Percentiles rank a stretch among this genome's conserved stretches.
phyloP scores from a whole-genome alignment of 2,888 invertebrate species.

The Pseudoips prasinana region DNA sequence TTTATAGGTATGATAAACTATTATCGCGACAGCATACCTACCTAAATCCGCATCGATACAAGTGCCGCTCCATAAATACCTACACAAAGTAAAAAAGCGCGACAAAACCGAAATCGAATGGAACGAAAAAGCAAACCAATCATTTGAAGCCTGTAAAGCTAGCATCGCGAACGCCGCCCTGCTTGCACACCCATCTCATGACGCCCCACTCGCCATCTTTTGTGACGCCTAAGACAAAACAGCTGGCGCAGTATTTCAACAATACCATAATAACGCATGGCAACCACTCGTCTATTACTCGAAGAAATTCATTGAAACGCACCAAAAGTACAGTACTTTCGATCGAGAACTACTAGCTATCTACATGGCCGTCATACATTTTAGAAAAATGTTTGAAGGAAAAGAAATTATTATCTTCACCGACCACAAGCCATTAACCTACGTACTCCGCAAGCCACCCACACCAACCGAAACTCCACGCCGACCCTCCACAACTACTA shows the following conservation, averaged over 20 bases:
- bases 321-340: slow-evolving; percentile 1
- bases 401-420: neutral
- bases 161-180: slow-evolving; percentile 1
- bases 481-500: neutral
- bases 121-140: slow-evolving; percentile 1
- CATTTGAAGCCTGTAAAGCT: slow-evolving; percentile 6
- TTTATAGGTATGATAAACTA: slow-evolving; percentile 5
- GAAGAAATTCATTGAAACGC: neutral
- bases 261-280: neutral
- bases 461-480: neutral
- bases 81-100: slow-evolving; percentile 2
- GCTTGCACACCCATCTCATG: slow-evolving; percentile 2
- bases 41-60: slow-evolving; percentile 3
- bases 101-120: slow-evolving; percentile 5
- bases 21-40: slow-evolving; percentile 2
- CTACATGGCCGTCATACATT: slow-evolving; percentile 1
- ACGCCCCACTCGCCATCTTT: slow-evolving; percentile 4
- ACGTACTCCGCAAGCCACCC: neutral
- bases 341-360: slow-evolving; percentile 2
- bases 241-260: slow-evolving; percentile 2
- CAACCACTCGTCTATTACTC: slow-evolving; percentile 3
- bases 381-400: neutral
- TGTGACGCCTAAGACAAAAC: slow-evolving; percentile 6
- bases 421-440: slow-evolving; percentile 2
- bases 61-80: slow-evolving; percentile 3